These are phyloP conservation scores for Apomyelois bistriatella DNA, from an alignment of 2,888 invertebrate genomes.

Conservation along the genomic window DNA sequence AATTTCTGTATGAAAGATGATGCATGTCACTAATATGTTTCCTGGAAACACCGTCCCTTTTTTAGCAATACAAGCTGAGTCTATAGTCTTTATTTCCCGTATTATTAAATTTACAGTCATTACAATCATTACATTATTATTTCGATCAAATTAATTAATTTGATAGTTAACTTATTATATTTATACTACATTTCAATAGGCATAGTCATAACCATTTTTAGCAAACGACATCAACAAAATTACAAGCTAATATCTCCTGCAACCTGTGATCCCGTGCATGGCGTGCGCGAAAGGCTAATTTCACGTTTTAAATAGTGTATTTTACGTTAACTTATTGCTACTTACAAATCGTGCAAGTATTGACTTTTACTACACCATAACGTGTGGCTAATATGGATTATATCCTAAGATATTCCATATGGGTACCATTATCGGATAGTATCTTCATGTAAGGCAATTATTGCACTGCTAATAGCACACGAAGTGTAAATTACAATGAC, in stretches of 20 bases:
- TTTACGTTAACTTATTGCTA: slow-evolving; percentile 3
- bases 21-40: too few species aligned
- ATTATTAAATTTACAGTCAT: too few species aligned
- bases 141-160: too few species aligned
- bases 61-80: too few species aligned
- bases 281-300: not conserved
- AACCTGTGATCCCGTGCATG: not conserved
- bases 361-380: slow-evolving; percentile 6
- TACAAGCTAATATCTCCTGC: not conserved
- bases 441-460: slow-evolving; percentile 7
- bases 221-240: too few species aligned
- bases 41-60: too few species aligned
- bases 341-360: slow-evolving; percentile 1
- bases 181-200: too few species aligned
- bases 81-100: too few species aligned
- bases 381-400: slow-evolving; percentile 7
- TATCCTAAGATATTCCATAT: slow-evolving; percentile 6
- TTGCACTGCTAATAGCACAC: slow-evolving; percentile 1
- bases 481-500: slow-evolving; percentile 8
- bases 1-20: too few species aligned
- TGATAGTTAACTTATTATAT: too few species aligned
- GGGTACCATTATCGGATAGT: not conserved
- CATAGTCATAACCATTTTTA: too few species aligned
- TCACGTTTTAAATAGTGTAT: not conserved
- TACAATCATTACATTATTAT: too few species aligned